Percentiles rank a stretch among this genome's conserved stretches.
These are phyloP conservation scores for Cataglyphis livida DNA, from an alignment of 2,888 invertebrate genomes.

Conservation along the genomic window DNA sequence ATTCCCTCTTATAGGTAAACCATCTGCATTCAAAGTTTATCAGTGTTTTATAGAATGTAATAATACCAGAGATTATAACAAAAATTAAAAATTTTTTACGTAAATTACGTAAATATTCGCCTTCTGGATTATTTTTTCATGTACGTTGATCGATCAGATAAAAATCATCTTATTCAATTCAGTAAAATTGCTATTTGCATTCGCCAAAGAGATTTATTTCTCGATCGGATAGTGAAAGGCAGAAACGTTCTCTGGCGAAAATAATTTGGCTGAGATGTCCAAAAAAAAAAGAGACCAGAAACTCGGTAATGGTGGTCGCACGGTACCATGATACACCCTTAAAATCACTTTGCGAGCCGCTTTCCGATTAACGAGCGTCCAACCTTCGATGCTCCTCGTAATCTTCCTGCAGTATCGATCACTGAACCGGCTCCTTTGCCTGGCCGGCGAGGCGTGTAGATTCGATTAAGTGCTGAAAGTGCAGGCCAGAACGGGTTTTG, in stretches of 20 bases:
- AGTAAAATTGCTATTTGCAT: conserved; percentile 6
- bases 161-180: not conserved
- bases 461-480: conserved; percentile 72
- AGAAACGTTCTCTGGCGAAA: conserved; percentile 4
- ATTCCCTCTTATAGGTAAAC: not conserved
- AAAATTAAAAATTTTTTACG: not conserved
- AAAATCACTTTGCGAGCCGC: conserved; percentile 49
- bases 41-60: not conserved
- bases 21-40: not conserved
- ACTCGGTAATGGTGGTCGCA: not conserved
- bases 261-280: conserved; percentile 35
- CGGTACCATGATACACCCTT: conserved; percentile 19
- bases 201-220: conserved; percentile 18
- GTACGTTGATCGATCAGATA: not conserved
- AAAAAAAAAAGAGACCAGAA: conserved; percentile 10
- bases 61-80: not conserved
- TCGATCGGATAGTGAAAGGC: conserved; percentile 25
- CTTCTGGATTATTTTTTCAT: not conserved
- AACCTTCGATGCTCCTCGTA: conserved; percentile 53
- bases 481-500: conserved; percentile 72
- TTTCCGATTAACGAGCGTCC: conserved; percentile 58
- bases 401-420: conserved; percentile 65
- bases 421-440: conserved; percentile 64
- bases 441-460: conserved; percentile 66
- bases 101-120: not conserved